Evolutionary conservation across 2,113 vertebrate genomes (phyloP), one percentile per base, ranked within the genome.

Genomic region (Zingel zingel): DNA sequence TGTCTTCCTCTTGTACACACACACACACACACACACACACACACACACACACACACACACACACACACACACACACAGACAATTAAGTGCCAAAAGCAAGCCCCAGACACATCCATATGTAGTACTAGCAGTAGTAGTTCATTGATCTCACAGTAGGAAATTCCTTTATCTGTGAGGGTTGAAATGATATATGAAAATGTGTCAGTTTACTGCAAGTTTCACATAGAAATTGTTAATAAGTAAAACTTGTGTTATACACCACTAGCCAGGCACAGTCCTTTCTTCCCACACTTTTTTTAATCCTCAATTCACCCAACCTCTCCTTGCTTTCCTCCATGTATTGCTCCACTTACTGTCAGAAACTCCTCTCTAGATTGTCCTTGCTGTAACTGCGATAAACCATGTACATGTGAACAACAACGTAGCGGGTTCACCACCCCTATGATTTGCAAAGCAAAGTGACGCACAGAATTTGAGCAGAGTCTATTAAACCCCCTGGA

Each of bases 401-500:
- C 56, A 33, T 57, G 12, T 6, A 81, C 23, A 62, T 43, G 76
- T 72, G 51, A 70, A 68, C 47, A 87, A 64, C 72, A 77, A 82
- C 86, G 67, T 27, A 77, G 53, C 67, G 73, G 75, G 77, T 84
- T 86, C 62, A 64, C 54, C 87, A 81, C 57, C 81, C 63, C 58
- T 85, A 51, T 82, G 77, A 91, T 90, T 82, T 81, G 48, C 82
- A 85, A 91, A 89, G 82, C 4, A 23, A 57, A 43, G 21, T 53
- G 87, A 85, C 19, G 54, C 58, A 61, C 56, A 75, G 74, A 84
- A 77, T 84, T 82, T 76, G 58, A 70, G 53, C 67, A 56, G 45
- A 78, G 82, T 89, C 83, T 86, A 81, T 84, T 74, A 86, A 90
- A 90, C 72, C 67, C 76, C 59, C 61, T 67, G 77, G 79, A 77